Base-by-base conservation (phyloP, 2,888 invertebrate species). In the Perithous albicinctus region DNA sequence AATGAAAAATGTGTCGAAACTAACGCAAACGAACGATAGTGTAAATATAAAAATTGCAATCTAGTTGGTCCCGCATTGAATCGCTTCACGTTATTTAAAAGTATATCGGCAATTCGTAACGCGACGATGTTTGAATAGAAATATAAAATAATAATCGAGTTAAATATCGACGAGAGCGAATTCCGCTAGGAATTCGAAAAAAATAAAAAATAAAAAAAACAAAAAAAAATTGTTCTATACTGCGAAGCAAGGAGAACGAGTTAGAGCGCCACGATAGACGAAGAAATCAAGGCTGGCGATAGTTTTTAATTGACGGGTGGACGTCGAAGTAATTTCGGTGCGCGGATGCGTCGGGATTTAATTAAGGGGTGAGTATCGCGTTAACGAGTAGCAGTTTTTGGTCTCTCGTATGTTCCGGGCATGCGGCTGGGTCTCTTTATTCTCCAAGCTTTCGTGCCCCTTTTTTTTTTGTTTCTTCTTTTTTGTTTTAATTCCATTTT, bases 361-460 rank as follows among this genome's bases (percentile, higher is more conserved):
- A 81, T 84, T 80, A 80, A 82, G 63, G 67, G 84, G 84, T 82
- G 70, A 84, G 84, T 84, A 74, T 79, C 56, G 66, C 74, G 64
- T 72, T 78, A 82, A 75, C 70, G 74, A 75, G 70, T 82, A 66
- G 72, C 75, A 43, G 54, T 64, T 82, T 35, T 43, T 48, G 41
- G 23, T 78, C 18, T 78, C 63, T 59, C 56, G 46, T 48, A 38
- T n/a, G 38, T 4, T 2, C 8, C 32, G 18, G n/a, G 32, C 20
- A 46, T 41, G 41, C 18, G 63, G 26, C 15, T n/a, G 20, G n/a
- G 18, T 64, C 35, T 35, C 46, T 29, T 80, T 75, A 43, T 48
- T 12, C 41, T 23, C 63, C 51, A 8, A 8, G 7, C 32, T 59
- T 74, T 74, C 15, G 41, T 56, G 35, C 32, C 15, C 7, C 1